Conservation (phyloP, 2,797 vertebrate species). For the Propithecus perrieri region DNA sequence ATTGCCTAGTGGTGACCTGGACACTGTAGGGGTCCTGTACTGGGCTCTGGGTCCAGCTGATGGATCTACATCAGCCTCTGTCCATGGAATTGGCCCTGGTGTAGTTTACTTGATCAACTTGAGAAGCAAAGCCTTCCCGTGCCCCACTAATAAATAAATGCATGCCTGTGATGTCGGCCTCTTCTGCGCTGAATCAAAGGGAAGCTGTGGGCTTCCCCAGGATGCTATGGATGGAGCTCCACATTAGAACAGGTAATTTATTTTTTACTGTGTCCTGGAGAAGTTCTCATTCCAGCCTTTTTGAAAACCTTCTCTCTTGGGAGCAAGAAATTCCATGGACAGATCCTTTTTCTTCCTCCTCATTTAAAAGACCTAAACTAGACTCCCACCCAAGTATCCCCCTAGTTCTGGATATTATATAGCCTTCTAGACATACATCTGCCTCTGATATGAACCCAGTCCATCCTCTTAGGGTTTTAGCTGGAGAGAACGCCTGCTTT, state of each 20-base stretch:
- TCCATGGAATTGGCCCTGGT: background rate
- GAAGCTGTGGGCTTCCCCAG: background rate
- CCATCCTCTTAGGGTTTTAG: background rate
- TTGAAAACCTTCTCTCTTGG: background rate
- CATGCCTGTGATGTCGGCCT: background rate
- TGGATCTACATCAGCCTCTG: background rate
- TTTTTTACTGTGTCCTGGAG: background rate
- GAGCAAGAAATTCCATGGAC: background rate
- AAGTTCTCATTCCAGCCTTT: background rate
- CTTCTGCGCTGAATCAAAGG: background rate
- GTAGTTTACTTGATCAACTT: background rate
- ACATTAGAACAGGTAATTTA: background rate
- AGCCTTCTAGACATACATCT: background rate
- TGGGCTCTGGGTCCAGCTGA: background rate
- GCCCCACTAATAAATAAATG: background rate
- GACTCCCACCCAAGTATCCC: background rate
- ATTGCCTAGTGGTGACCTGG: background rate
- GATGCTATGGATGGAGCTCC: background rate
- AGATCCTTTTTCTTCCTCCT: background rate
- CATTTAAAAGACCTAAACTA: background rate
- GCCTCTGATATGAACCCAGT: background rate
- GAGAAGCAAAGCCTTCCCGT: background rate
- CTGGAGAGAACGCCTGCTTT: background rate
- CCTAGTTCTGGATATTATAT: background rate
- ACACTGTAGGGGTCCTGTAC: background rate